Evolutionary conservation across 2,113 vertebrate genomes (phyloP).

Genomic region (Oncorhynchus masou): DNA sequence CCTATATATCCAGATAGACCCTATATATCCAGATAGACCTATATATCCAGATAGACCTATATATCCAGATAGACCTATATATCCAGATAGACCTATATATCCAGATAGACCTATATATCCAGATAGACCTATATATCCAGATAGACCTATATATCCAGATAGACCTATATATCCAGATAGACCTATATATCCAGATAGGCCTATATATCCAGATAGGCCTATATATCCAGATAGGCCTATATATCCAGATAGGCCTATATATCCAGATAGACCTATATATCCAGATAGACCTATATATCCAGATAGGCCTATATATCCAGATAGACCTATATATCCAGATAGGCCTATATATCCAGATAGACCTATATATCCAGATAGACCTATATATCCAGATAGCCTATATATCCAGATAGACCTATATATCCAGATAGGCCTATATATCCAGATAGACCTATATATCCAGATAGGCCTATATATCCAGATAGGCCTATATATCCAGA

Average conservation of each 20-base stretch:
- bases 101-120: not conserved
- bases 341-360: not conserved
- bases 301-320: not conserved
- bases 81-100: not conserved
- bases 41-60: not conserved
- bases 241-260: not conserved
- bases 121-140: not conserved
- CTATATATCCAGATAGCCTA: not conserved
- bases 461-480: not conserved
- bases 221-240: not conserved
- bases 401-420: not conserved
- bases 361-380: not conserved
- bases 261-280: not conserved
- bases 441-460: no score
- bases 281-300: no score
- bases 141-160: not conserved
- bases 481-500: not conserved
- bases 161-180: not conserved
- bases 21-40: not conserved
- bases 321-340: no score
- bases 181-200: no score
- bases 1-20: not conserved
- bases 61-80: not conserved
- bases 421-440: not conserved
- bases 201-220: not conserved